Percentiles rank a stretch among this genome's conserved stretches.
Evolutionary conservation across 2,888 invertebrate species (phyloP).

Genomic region (Choristoneura rosaceana): DNA sequence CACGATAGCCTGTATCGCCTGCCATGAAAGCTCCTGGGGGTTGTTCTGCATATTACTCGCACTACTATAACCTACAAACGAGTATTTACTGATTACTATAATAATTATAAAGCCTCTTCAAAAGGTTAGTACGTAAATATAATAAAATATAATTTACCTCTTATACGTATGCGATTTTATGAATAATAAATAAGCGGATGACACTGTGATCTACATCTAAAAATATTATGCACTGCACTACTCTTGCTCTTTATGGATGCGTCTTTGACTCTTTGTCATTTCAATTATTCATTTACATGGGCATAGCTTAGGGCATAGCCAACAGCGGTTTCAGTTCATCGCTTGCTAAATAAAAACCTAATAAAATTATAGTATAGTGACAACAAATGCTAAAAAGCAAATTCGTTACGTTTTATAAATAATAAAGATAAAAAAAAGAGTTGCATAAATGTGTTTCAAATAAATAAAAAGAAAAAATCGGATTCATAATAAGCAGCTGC

Average conservation of each 20-base stretch:
- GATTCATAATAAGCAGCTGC: too few species aligned
- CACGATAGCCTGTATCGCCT: conserved; percentile 85
- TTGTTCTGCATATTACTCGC: conserved; percentile 86
- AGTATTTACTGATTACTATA: conserved; percentile 78
- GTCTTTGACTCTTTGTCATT: conserved; percentile 55
- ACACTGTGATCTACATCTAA: conserved; percentile 85
- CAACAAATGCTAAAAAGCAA: too few species aligned
- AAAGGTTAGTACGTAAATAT: conserved; percentile 45
- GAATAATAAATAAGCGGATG: conserved; percentile 71
- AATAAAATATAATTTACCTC: conserved; percentile 68
- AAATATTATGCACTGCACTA: conserved; percentile 80
- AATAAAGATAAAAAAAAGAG: too few species aligned
- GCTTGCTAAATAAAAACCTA: neutral
- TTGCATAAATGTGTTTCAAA: too few species aligned
- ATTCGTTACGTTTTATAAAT: too few species aligned
- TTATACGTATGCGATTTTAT: conserved; percentile 66
- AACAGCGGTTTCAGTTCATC: conserved; percentile 12
- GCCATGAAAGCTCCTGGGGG: conserved; percentile 86
- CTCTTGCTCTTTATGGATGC: conserved; percentile 52
- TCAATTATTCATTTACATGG: conserved; percentile 37
- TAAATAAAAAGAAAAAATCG: too few species aligned
- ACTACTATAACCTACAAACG: conserved; percentile 86
- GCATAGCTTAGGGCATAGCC: conserved; percentile 3
- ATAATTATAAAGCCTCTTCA: conserved; percentile 54
- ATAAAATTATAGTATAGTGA: too few species aligned